phyloP scores from a whole-genome alignment of 2,113 vertebrate genomes.

The Xyrauchen texanus region DNA sequence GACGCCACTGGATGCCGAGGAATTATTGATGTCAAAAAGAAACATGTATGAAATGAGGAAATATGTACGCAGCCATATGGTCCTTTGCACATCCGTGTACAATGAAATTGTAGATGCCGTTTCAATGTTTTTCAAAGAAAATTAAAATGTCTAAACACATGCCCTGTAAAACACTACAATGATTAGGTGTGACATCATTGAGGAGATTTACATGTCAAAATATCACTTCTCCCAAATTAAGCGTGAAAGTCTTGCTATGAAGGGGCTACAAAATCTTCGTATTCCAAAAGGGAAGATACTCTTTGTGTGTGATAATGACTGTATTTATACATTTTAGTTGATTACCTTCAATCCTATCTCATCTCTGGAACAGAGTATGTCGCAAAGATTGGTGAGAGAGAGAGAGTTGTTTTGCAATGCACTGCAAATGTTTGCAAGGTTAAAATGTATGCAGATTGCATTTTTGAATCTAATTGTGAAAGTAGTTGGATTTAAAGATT shows the following conservation, averaged over 20 bases:
- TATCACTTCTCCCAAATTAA: not conserved
- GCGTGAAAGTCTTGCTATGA: not conserved
- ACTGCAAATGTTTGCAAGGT: no score
- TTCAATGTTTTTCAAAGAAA: conserved; percentile 63
- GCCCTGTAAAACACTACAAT: conserved; percentile 16
- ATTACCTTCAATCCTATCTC: no score
- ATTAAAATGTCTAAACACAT: conserved; percentile 43
- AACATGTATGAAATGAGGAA: conserved; percentile 85
- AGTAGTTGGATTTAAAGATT: no score
- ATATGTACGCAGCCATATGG: conserved; percentile 78
- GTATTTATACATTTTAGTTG: not conserved
- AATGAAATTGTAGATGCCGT: conserved; percentile 67
- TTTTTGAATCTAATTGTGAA: no score
- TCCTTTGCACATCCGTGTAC: conserved; percentile 71
- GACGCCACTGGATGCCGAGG: conserved; percentile 87
- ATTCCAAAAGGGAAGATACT: not conserved
- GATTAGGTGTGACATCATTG: conserved; percentile 8
- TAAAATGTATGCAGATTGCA: no score
- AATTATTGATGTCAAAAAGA: conserved; percentile 88
- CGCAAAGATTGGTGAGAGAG: no score
- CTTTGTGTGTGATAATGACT: not conserved
- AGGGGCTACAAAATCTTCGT: not conserved
- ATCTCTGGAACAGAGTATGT: no score
- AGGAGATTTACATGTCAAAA: not conserved
- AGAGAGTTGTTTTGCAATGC: no score